These are phyloP conservation scores for Drosophila tristis DNA, from an alignment of 1,140 invertebrate genomes.

Conservation along the genomic window DNA sequence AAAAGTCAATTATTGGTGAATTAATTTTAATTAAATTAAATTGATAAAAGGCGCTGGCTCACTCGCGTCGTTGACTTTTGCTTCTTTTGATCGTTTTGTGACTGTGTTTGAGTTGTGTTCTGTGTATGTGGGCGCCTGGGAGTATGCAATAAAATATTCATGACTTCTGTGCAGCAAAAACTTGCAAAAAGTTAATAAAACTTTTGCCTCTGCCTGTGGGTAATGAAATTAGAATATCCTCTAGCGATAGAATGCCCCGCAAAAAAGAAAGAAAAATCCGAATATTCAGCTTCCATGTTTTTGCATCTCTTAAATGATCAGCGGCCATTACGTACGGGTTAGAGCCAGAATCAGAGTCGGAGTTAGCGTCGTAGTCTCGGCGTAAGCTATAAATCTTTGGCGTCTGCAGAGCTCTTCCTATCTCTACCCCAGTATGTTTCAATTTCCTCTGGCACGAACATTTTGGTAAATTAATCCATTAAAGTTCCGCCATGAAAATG, in stretches of 20 bases:
- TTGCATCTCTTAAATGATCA: conserved; percentile 56
- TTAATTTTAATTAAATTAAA: conserved; percentile 78
- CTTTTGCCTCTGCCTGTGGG: conserved; percentile 46
- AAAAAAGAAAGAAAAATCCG: conserved; percentile 8
- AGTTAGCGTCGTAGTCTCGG: background rate
- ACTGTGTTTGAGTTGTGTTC: background rate
- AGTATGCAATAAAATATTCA: conserved; percentile 74
- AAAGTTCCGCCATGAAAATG: conserved; percentile 78
- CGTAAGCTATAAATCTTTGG: conserved; percentile 33
- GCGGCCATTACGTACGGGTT: conserved; percentile 32
- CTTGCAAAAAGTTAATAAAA: conserved; percentile 68
- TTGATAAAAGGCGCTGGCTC: conserved; percentile 62
- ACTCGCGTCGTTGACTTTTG: conserved; percentile 57
- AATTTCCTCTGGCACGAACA: conserved; percentile 73
- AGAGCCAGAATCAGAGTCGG: background rate
- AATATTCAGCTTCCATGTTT: conserved; percentile 43
- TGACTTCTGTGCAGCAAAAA: conserved; percentile 47
- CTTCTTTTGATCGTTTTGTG: conserved; percentile 32
- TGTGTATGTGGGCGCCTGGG: conserved; percentile 1
- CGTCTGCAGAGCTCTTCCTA: conserved; percentile 25
- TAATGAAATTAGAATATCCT: conserved; percentile 57
- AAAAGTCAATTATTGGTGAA: conserved; percentile 78
- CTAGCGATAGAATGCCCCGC: background rate
- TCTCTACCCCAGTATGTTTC: conserved; percentile 50
- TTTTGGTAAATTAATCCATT: conserved; percentile 80